Percentiles rank a stretch among this genome's conserved stretches.
phyloP scores from a whole-genome alignment of 2,797 vertebrate genomes.

The Crypturellus tataupa region DNA sequence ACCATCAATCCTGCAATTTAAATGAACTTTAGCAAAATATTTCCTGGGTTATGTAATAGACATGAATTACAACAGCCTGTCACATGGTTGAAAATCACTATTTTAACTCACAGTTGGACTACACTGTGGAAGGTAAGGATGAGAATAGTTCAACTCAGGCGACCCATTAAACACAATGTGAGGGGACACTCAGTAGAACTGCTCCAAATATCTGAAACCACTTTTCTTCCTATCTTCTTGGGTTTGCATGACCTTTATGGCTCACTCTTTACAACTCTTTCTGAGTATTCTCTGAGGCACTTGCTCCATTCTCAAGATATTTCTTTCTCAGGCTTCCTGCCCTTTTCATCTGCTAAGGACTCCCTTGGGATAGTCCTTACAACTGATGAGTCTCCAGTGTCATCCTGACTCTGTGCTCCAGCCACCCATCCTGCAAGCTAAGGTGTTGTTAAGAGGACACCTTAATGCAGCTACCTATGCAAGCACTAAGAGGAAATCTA shows the following conservation, averaged over 20 bases:
- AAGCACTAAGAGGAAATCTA: neutral
- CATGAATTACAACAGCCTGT: slow-evolving; percentile 41
- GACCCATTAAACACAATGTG: neutral
- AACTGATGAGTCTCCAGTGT: neutral
- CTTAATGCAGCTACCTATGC: neutral
- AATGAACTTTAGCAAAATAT: slow-evolving; percentile 68
- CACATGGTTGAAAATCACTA: slow-evolving; percentile 18
- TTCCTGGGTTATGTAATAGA: slow-evolving; percentile 58
- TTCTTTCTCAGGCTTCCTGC: neutral
- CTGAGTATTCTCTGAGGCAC: neutral
- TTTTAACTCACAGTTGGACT: slow-evolving; percentile 45
- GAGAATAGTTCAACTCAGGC: neutral
- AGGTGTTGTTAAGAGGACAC: neutral
- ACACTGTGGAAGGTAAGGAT: neutral
- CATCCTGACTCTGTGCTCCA: neutral
- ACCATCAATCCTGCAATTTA: slow-evolving; percentile 30
- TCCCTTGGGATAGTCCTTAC: neutral
- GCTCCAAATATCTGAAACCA: neutral
- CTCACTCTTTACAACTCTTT: neutral
- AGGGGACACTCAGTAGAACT: neutral
- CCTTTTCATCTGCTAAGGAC: neutral
- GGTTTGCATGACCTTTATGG: accelerated
- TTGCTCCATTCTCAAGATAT: neutral
- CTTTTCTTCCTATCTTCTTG: neutral
- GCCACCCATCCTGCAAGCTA: neutral